Evolutionary conservation across 2,888 invertebrate species (phyloP).

Genomic region (Andrena bicolor): DNA sequence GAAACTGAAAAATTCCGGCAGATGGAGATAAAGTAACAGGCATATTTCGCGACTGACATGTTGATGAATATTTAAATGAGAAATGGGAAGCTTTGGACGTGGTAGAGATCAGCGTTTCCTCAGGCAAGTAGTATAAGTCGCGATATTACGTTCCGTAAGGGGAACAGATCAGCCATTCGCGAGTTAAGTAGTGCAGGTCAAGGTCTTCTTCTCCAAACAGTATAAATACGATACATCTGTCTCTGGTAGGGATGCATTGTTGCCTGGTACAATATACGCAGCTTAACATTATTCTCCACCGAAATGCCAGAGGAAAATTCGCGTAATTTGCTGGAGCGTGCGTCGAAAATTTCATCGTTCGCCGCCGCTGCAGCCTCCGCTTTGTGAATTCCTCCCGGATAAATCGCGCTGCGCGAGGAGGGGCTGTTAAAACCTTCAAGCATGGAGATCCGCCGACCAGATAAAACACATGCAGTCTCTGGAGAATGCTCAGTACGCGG

Average conservation of each 20-base stretch:
- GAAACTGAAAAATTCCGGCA: neutral
- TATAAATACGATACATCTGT: too few species aligned
- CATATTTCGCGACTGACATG: neutral
- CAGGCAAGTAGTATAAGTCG: neutral
- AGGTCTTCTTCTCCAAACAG: too few species aligned
- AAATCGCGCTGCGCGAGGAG: neutral
- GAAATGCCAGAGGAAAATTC: neutral
- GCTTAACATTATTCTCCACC: neutral
- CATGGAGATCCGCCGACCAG: conserved; percentile 16
- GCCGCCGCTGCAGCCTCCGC: neutral
- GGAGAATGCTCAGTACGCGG: conserved; percentile 11
- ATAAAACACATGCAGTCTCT: conserved; percentile 32
- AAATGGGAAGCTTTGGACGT: neutral
- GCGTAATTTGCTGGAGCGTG: conserved; percentile 1
- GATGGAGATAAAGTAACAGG: neutral
- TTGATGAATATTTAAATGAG: neutral
- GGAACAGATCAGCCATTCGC: neutral
- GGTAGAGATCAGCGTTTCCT: neutral
- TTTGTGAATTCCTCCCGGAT: conserved; percentile 16
- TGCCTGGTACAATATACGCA: too few species aligned
- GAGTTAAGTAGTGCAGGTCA: neutral
- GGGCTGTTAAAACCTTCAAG: conserved; percentile 29
- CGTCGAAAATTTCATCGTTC: conserved; percentile 10
- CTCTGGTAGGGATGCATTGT: too few species aligned
- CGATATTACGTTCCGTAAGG: neutral